Conservation (phyloP, 1,140 invertebrate species). For the Halictus rubicundus region DNA sequence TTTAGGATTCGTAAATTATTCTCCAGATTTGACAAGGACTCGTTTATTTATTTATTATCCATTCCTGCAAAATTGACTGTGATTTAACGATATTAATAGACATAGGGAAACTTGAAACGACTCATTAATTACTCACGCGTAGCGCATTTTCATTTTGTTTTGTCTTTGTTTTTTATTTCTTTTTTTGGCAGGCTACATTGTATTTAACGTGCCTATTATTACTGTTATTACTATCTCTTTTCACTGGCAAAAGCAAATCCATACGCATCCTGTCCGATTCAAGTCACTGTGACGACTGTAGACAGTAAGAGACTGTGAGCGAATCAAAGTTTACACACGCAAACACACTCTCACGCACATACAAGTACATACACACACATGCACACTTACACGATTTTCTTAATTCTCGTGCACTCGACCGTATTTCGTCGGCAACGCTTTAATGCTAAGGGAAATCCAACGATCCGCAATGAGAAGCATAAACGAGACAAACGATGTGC, state of each 20-base stretch:
- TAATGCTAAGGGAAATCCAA: constrained; percentile 44
- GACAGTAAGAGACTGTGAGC: constrained; percentile 26
- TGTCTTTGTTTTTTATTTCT: background rate
- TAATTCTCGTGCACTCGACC: constrained; percentile 22
- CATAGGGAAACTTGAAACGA: constrained; percentile 51
- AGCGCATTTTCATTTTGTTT: background rate
- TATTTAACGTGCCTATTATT: constrained; percentile 36
- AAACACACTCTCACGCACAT: too few species aligned
- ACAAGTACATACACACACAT: too few species aligned
- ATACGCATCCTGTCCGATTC: constrained; percentile 39
- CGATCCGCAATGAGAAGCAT: constrained; percentile 39
- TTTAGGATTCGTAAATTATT: constrained; percentile 37
- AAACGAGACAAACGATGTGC: constrained; percentile 35
- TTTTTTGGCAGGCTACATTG: constrained; percentile 19
- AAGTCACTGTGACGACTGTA: constrained; percentile 55
- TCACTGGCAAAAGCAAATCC: constrained; percentile 38
- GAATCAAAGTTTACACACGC: constrained; percentile 24
- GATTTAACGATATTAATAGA: constrained; percentile 69
- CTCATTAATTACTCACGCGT: constrained; percentile 45
- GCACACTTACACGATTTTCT: background rate
- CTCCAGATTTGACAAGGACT: constrained; percentile 36
- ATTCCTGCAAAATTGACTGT: constrained; percentile 71
- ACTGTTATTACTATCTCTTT: constrained; percentile 27
- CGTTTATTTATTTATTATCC: constrained; percentile 64
- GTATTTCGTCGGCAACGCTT: constrained; percentile 51